These are phyloP conservation scores for Anser brachyrhynchus DNA, from an alignment of 2,113 vertebrate genomes.

Conservation along the genomic window DNA sequence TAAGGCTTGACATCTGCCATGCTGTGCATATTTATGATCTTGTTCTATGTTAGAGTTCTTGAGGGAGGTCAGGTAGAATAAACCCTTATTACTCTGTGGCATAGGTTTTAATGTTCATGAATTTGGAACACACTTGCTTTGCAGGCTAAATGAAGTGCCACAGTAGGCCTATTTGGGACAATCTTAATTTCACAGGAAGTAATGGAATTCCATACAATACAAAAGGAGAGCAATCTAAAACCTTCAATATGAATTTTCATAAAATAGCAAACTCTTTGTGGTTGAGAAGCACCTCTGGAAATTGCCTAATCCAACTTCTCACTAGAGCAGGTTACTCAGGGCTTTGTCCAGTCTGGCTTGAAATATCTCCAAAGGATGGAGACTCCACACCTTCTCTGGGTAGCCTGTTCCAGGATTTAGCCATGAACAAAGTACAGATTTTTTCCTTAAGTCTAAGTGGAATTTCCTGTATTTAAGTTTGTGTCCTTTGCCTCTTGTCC, in stretches of 20 bases:
- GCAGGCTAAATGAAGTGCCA: background rate
- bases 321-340: background rate
- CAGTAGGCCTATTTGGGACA: background rate
- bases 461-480: background rate
- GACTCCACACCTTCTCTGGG: background rate
- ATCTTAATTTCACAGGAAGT: background rate
- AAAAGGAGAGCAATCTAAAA: background rate
- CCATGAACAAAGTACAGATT: background rate
- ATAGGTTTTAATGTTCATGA: constrained; percentile 9
- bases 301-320: background rate
- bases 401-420: background rate
- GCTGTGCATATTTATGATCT: constrained; percentile 64
- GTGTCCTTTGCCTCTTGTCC: background rate
- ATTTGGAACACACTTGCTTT: constrained; percentile 3
- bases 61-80: constrained; percentile 40
- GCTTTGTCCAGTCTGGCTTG: background rate
- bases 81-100: background rate
- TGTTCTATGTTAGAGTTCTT: constrained; percentile 15
- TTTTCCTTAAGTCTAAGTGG: background rate
- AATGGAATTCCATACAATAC: background rate
- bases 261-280: background rate
- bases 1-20: constrained; percentile 44
- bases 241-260: background rate
- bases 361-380: background rate
- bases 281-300: background rate